These are phyloP conservation scores for Epistrophella euchroma DNA, from an alignment of 2,888 invertebrate species.

Conservation along the genomic window DNA sequence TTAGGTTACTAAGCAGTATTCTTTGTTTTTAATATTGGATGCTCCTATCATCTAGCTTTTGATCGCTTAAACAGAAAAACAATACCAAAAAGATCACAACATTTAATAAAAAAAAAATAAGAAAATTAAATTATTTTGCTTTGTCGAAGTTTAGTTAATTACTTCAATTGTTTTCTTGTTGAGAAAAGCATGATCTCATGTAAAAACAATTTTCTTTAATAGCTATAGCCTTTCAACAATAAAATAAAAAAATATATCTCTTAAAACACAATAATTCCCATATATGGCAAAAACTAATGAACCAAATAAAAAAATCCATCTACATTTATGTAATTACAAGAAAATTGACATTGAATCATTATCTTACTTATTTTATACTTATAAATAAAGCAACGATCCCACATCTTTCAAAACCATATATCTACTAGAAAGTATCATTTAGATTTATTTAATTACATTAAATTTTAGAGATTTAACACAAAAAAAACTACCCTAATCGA, in stretches of 20 bases:
- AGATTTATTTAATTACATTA: slow-evolving; percentile 32
- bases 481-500: not conserved
- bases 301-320: slow-evolving; percentile 28
- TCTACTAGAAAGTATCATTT: too few relatives aligned
- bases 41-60: too few relatives aligned
- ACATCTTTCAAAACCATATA: too few relatives aligned
- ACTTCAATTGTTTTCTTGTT: too few relatives aligned
- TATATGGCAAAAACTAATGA: slow-evolving; percentile 45
- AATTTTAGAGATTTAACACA: slow-evolving; percentile 4
- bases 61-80: too few relatives aligned
- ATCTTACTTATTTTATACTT: too few relatives aligned
- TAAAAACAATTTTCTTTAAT: not conserved
- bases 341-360: slow-evolving; percentile 48
- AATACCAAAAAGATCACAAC: too few relatives aligned
- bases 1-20: too few relatives aligned
- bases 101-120: too few relatives aligned
- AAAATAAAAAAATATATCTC: not conserved
- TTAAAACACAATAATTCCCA: not conserved
- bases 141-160: too few relatives aligned
- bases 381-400: not conserved
- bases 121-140: too few relatives aligned
- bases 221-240: not conserved
- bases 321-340: slow-evolving; percentile 20
- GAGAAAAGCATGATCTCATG: not conserved
- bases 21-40: too few relatives aligned